A percentile compares a stretch with the other conserved stretches of the same genome.
phyloP scores from a whole-genome alignment of 37 sponge, comb jelly and placozoan genomes.

The Beroe ovata region DNA sequence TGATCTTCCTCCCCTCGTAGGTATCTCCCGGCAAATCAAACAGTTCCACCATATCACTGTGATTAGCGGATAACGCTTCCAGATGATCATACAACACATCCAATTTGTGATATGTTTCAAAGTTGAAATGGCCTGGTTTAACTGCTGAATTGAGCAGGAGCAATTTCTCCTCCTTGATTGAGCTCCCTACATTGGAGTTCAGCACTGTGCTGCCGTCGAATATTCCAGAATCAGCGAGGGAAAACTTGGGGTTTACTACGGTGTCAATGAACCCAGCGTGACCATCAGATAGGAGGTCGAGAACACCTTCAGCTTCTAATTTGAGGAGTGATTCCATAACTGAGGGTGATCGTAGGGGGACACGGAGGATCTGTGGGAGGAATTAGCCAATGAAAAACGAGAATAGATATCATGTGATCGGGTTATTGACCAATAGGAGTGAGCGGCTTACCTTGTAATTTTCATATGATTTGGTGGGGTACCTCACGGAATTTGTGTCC shows the following conservation, averaged over 20 bases:
- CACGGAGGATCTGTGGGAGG: constrained; percentile 15
- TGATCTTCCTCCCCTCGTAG: constrained; percentile 13
- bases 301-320: neutral
- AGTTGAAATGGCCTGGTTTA: neutral
- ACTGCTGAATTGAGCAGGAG: neutral
- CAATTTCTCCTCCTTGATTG: neutral
- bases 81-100: constrained; percentile 20
- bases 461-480: neutral
- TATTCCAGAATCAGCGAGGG: neutral
- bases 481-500: neutral
- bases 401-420: neutral
- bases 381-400: neutral
- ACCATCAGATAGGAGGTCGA: neutral
- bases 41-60: constrained; percentile 5
- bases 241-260: neutral
- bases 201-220: neutral
- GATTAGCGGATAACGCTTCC: neutral
- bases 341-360: neutral
- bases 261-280: neutral
- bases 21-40: neutral
- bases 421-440: neutral
- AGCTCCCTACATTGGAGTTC: neutral
- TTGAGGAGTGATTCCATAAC: neutral
- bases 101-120: neutral
- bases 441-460: neutral